Evolutionary conservation across 2,113 vertebrate genomes (phyloP), one percentile per base, ranked within the genome.

Genomic region (Calidris pugnax): DNA sequence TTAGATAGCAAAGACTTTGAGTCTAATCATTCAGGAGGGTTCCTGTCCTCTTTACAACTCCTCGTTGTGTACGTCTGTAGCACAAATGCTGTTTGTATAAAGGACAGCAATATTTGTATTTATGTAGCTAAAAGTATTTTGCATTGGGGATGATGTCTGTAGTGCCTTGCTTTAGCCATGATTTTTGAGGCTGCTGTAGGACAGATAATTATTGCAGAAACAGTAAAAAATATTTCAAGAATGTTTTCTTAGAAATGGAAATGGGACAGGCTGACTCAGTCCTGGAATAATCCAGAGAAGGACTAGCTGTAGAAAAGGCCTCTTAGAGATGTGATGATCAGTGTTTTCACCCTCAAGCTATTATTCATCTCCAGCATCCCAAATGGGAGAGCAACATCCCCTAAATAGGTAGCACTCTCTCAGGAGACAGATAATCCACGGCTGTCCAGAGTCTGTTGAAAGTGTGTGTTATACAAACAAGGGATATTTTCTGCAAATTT

Each of bases 1-100:
- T 95, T 57, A 80, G 85, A 81, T 85, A 89, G 93, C 85, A 62
- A 62, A 97, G 93, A 87, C 48, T 3, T 90, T 53, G 87, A 14
- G 1, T 71, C 45, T 96, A 83, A 90, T 89, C 41, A 53, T 97
- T 94, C 50, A 67, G 85, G 68, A 95, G 55, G 19, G 8, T 69
- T 96, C 74, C 59, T 30, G 12, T 76, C 21, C 20, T 90, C 81
- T 90, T 93, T 81, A 53, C 33, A 87, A 5, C 72, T 90, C 27
- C 30, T 84, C 4, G 0, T n/a, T 73, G 27, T 59, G 21, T 16
- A 32, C 57, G 79, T 85, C 48, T 87, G 51, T 95, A 87, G 69
- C 90, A 75, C 37, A 80, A 82, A 55, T 85, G 66, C 53, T 59
- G 1, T 60, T 85, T 43, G 4, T 87, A 28, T 78, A 72, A 90